Evolutionary conservation across 2,113 vertebrate genomes (phyloP).

Genomic region (Gavia stellata): DNA sequence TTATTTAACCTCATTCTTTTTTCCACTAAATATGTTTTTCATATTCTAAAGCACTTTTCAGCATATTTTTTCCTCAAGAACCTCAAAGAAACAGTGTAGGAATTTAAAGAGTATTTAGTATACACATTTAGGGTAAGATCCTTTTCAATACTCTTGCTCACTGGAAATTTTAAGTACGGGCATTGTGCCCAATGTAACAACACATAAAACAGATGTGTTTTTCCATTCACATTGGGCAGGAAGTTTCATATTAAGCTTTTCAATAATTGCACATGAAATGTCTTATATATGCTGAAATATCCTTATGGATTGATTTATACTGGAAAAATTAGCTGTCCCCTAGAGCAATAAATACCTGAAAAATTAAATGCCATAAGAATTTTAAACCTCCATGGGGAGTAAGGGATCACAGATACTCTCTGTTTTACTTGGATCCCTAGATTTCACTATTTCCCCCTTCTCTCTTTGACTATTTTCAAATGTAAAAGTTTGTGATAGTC

Average conservation of each 20-base stretch:
- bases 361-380: slow-evolving; percentile 56
- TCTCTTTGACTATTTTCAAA: slow-evolving; percentile 2
- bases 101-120: slow-evolving; percentile 49
- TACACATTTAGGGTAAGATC: slow-evolving; percentile 44
- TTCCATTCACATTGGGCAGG: slow-evolving; percentile 68
- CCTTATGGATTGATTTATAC: slow-evolving; percentile 55
- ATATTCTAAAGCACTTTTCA: slow-evolving; percentile 23
- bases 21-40: slow-evolving; percentile 34
- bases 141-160: slow-evolving; percentile 42
- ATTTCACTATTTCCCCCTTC: slow-evolving; percentile 30
- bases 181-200: slow-evolving; percentile 70
- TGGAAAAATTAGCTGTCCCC: slow-evolving; percentile 55
- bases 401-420: slow-evolving; percentile 43
- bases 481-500: background rate
- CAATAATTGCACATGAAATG: slow-evolving; percentile 66
- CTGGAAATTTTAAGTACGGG: slow-evolving; percentile 70
- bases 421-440: slow-evolving; percentile 45
- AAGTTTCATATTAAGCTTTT: slow-evolving; percentile 74
- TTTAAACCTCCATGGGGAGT: slow-evolving; percentile 37
- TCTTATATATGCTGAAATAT: slow-evolving; percentile 61
- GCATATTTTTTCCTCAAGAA: slow-evolving; percentile 27
- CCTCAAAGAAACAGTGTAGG: slow-evolving; percentile 28
- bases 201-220: slow-evolving; percentile 76
- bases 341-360: slow-evolving; percentile 60
- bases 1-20: slow-evolving; percentile 27